A percentile compares a stretch with the other conserved stretches of the same genome.
These are phyloP conservation scores for Dendrophyllia cribrosa DNA, from an alignment of 64 coral and sea anemone genomes.

Conservation along the genomic window DNA sequence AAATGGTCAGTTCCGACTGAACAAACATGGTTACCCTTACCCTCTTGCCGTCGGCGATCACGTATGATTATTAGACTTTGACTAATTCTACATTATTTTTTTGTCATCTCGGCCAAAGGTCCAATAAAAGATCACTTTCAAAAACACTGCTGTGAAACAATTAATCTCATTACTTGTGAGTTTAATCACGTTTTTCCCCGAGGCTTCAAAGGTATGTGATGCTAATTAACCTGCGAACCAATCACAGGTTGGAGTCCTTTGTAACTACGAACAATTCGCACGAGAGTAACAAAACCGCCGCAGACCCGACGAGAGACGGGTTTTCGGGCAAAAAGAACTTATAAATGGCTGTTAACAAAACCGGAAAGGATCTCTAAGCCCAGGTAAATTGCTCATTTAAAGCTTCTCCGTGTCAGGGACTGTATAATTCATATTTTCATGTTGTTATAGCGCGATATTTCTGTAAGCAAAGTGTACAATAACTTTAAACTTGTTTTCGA, in stretches of 20 bases:
- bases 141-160: background rate
- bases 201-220: constrained; percentile 28
- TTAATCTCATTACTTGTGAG: background rate
- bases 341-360: background rate
- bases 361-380: background rate
- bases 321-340: background rate
- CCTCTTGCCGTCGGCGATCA: too few species aligned
- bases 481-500: background rate
- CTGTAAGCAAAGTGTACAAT: background rate
- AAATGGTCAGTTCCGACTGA: too few species aligned
- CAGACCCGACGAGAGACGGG: background rate
- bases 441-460: background rate
- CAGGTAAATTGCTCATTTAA: constrained; percentile 14
- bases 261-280: constrained; percentile 22
- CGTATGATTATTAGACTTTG: too few species aligned
- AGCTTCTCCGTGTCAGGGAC: background rate
- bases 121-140: too few species aligned
- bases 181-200: constrained; percentile 29
- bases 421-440: background rate
- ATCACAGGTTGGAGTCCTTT: constrained; percentile 33
- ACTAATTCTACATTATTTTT: too few species aligned
- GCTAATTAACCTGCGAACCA: constrained; percentile 19
- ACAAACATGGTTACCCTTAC: too few species aligned
- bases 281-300: background rate
- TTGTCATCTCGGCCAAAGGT: too few species aligned